Base-by-base conservation (phyloP, 2,888 invertebrate species). In the Eucera pruinosa region DNA sequence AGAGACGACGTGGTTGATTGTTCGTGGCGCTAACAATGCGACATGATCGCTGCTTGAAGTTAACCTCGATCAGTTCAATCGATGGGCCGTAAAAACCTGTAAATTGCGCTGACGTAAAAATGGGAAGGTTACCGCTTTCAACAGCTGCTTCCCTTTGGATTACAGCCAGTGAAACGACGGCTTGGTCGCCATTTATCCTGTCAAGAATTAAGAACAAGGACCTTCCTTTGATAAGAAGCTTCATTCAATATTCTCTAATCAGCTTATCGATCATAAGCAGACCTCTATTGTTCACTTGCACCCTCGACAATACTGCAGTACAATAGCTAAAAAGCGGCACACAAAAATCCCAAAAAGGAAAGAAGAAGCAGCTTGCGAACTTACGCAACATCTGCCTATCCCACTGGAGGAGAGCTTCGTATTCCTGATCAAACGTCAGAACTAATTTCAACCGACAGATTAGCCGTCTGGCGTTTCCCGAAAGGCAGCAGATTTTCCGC, bases 31-130 rank as follows among this genome's bases (percentile, higher is more conserved):
- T 43, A 30, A 48, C 55, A 60, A 81, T 60, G 47, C 67, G 18
- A 30, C 47, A 33, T 7, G 18, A 73, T 76, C 67, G 60, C 54
- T 47, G 50, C 47, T 43, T 71, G 73, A 45, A 66, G 45, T 54
- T 57, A 64, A 39, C 50, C 67, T 36, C 43, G 61, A 64, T 70
- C 70, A 43, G 18, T 48, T n/a, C 23, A 61, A 84, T 83, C 82
- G 82, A 83, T 84, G 60, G 41, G 7, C 50, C 65, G 57, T 71
- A 58, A 74, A 74, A 66, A 74, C 47, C 30, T 67, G 57, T 9
- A 72, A 84, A 73, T 61, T 48, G 36, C 41, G 47, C 25, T n/a
- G 57, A 72, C 69, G 73, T 66, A 60, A 79, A 79, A 78, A 61
- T 69, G 61, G 68, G 43, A 43, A 36, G 58, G 30, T 23, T 20